Percentiles rank a stretch among this genome's conserved stretches.
phyloP scores from a whole-genome alignment of 2,797 vertebrate species.

The Mormyrus proboscirostris region DNA sequence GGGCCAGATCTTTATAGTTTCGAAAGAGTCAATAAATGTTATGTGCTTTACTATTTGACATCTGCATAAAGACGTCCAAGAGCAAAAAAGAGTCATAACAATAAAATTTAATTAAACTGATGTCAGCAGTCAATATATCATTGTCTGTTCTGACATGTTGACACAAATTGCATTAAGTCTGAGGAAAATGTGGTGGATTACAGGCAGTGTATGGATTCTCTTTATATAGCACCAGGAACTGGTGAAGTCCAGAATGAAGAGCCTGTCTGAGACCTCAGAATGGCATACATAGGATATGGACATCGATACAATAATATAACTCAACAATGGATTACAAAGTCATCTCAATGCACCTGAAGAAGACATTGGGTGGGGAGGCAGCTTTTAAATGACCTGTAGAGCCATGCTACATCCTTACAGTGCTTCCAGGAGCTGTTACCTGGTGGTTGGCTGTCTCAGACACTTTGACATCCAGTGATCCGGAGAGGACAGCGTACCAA shows the following conservation, averaged over 20 bases:
- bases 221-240: neutral
- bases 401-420: neutral
- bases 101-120: neutral
- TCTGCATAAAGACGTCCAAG: conserved; percentile 21
- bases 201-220: neutral
- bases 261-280: neutral
- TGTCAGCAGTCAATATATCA: neutral
- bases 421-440: conserved; percentile 56
- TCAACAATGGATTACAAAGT: neutral
- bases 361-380: neutral
- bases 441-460: conserved; percentile 97
- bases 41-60: conserved; percentile 12
- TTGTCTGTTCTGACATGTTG: neutral
- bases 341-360: neutral
- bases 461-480: conserved; percentile 96
- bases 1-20: neutral
- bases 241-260: neutral
- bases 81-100: conserved; percentile 22
- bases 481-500: conserved; percentile 96
- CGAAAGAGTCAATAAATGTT: neutral
- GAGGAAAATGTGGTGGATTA: neutral
- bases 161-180: neutral
- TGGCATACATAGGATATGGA: neutral
- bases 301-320: neutral
- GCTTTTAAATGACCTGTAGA: neutral